phyloP scores from a whole-genome alignment of 2,113 vertebrate species.

The Alouatta palliata region DNA sequence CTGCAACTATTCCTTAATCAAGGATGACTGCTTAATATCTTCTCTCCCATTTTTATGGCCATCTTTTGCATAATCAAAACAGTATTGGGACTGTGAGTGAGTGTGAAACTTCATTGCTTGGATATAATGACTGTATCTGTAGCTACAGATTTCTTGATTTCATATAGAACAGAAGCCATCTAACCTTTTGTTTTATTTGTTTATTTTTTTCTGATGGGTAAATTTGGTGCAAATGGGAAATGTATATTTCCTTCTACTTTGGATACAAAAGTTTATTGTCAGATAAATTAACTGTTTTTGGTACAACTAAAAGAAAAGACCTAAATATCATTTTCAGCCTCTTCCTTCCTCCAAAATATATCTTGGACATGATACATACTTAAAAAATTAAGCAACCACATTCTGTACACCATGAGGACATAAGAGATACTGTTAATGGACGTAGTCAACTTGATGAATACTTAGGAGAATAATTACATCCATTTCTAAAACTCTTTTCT shows the following conservation, averaged over 20 bases:
- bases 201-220: neutral
- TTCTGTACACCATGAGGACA: neutral
- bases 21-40: neutral
- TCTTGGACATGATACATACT: neutral
- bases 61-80: neutral
- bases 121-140: neutral
- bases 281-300: neutral
- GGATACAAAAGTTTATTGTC: neutral
- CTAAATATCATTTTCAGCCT: neutral
- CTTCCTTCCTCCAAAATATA: neutral
- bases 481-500: neutral
- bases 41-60: neutral
- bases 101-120: neutral
- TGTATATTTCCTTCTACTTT: conserved; percentile 37
- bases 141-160: neutral
- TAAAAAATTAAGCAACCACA: neutral
- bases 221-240: neutral
- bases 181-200: neutral
- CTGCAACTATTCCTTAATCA: neutral
- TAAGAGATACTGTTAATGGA: neutral
- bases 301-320: neutral
- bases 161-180: neutral
- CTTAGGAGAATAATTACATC: neutral
- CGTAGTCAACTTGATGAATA: neutral
- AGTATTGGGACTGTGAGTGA: neutral